Percentiles rank a stretch among this genome's conserved stretches.
These are phyloP conservation scores for Bungarus multicinctus DNA, from an alignment of 2,113 vertebrate genomes.

Conservation along the genomic window DNA sequence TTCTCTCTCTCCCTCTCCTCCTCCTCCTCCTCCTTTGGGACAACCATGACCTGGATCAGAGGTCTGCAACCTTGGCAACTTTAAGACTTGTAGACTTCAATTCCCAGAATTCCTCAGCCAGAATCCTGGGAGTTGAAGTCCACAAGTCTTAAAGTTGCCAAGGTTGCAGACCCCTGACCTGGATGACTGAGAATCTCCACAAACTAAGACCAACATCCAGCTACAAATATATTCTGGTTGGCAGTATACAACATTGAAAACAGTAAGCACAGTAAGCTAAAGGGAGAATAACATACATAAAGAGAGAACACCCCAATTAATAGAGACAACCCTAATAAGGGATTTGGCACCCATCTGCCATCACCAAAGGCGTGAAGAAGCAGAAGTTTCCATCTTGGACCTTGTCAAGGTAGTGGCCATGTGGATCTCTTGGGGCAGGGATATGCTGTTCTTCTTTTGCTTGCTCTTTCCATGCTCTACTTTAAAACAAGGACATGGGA, in stretches of 20 bases:
- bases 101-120: no score
- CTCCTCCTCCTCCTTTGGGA: no score
- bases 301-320: not conserved
- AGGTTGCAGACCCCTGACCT: no score
- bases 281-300: not conserved
- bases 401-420: not conserved
- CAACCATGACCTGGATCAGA: no score
- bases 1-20: no score
- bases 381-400: not conserved
- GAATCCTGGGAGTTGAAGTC: no score
- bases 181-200: no score
- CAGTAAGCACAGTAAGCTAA: not conserved
- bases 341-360: not conserved
- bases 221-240: not conserved
- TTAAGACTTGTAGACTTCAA: no score
- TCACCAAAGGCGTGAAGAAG: not conserved
- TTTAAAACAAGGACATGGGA: slow-evolving; percentile 50
- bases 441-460: not conserved
- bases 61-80: no score
- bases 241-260: not conserved
- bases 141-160: no score
- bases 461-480: slow-evolving; percentile 21
- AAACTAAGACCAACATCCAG: not conserved
- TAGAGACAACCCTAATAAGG: not conserved
- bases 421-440: not conserved